phyloP scores from a whole-genome alignment of 2,888 invertebrate species.

The Antitype chi region DNA sequence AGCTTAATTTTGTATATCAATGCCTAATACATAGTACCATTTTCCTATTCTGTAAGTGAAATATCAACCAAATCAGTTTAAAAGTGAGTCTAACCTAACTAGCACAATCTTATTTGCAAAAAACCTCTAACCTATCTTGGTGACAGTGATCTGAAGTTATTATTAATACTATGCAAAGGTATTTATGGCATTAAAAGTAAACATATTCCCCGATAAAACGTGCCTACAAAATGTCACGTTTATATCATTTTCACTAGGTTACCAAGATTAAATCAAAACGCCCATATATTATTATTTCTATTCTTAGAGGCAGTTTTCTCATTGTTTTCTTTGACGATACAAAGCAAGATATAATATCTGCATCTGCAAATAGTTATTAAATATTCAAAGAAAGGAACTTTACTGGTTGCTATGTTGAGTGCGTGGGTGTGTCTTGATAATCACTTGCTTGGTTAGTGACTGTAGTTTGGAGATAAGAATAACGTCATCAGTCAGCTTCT shows the following conservation, averaged over 20 bases:
- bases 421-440: constrained; percentile 88
- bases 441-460: constrained; percentile 75
- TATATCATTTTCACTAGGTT: constrained; percentile 15
- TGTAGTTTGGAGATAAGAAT: constrained; percentile 76
- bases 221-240: constrained; percentile 9
- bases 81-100: not conserved
- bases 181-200: not conserved
- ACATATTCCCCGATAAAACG: constrained; percentile 15
- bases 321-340: constrained; percentile 19
- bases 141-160: not conserved
- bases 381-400: constrained; percentile 46
- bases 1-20: too few relatives aligned
- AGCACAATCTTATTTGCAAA: constrained; percentile 6
- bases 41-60: not conserved
- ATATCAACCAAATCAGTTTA: not conserved
- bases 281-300: constrained; percentile 4
- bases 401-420: constrained; percentile 79
- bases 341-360: constrained; percentile 30
- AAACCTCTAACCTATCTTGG: not conserved
- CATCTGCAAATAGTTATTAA: constrained; percentile 51
- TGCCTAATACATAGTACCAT: too few relatives aligned
- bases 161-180: constrained; percentile 9
- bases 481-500: constrained; percentile 80
- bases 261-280: constrained; percentile 12
- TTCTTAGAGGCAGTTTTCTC: constrained; percentile 1